phyloP scores from a whole-genome alignment of 2,888 invertebrate genomes.

The Drosophila vallismaia region DNA sequence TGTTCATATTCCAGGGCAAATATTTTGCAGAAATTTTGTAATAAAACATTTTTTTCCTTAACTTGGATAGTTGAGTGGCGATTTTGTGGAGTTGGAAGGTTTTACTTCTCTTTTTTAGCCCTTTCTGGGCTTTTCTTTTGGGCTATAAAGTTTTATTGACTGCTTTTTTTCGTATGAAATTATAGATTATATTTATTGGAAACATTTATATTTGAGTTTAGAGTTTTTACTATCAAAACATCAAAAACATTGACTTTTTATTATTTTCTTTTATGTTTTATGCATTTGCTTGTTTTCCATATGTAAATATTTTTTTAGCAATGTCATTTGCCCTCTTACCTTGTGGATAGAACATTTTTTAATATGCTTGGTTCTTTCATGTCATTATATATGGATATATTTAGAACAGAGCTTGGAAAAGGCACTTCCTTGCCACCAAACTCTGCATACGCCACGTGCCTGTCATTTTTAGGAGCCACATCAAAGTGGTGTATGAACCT shows the following conservation, averaged over 20 bases:
- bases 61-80: slow-evolving; percentile 3
- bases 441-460: slow-evolving; percentile 50
- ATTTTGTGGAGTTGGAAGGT: slow-evolving; percentile 3
- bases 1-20: slow-evolving; percentile 39
- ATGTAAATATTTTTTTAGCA: not conserved
- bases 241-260: not conserved
- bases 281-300: too few species aligned
- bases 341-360: too few species aligned
- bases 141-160: not conserved
- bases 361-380: not conserved
- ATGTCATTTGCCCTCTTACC: not conserved
- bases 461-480: slow-evolving; percentile 3
- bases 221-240: not conserved
- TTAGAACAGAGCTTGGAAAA: not conserved
- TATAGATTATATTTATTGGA: not conserved
- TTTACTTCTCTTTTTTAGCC: slow-evolving; percentile 4
- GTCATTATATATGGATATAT: not conserved
- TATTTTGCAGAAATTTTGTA: slow-evolving; percentile 35
- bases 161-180: not conserved
- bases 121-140: not conserved
- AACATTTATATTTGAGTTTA: not conserved
- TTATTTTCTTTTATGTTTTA: not conserved
- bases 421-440: not conserved
- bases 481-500: slow-evolving; percentile 44
- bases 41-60: slow-evolving; percentile 22